phyloP scores from a whole-genome alignment of 1,140 invertebrate genomes.

The Conus betulinus region DNA sequence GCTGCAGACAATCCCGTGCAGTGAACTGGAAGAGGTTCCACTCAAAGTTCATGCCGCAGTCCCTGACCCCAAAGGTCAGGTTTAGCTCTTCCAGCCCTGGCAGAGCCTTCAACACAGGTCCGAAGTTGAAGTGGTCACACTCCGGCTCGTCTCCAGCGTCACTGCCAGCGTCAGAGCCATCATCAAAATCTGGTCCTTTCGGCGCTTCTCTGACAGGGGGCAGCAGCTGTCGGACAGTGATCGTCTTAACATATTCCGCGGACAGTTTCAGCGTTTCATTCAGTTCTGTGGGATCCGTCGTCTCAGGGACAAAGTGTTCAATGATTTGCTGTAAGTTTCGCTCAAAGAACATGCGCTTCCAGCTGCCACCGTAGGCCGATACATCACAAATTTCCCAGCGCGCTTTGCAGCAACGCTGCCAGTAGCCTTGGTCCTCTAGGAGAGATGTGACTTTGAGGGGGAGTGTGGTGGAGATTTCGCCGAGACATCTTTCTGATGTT shows the following conservation, averaged over 20 bases:
- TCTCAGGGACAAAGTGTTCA: conserved; percentile 75
- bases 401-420: conserved; percentile 74
- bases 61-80: conserved; percentile 73
- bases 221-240: conserved; percentile 74
- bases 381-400: conserved; percentile 75
- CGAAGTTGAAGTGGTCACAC: conserved; percentile 76
- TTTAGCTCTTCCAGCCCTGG: conserved; percentile 72
- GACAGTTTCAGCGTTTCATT: conserved; percentile 70
- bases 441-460: conserved; percentile 74
- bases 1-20: conserved; percentile 72
- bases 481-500: conserved; percentile 72
- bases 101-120: conserved; percentile 66
- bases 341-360: conserved; percentile 76
- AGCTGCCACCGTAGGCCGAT: conserved; percentile 66
- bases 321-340: conserved; percentile 74
- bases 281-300: conserved; percentile 69
- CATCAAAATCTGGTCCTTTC: conserved; percentile 72
- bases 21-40: conserved; percentile 77
- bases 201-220: conserved; percentile 73
- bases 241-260: conserved; percentile 69
- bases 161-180: conserved; percentile 70
- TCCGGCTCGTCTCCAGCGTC: conserved; percentile 72
- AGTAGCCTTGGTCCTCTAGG: conserved; percentile 74
- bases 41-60: conserved; percentile 77
- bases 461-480: conserved; percentile 70